Conservation (phyloP, 2,113 vertebrate species). For the Anguilla rostrata region DNA sequence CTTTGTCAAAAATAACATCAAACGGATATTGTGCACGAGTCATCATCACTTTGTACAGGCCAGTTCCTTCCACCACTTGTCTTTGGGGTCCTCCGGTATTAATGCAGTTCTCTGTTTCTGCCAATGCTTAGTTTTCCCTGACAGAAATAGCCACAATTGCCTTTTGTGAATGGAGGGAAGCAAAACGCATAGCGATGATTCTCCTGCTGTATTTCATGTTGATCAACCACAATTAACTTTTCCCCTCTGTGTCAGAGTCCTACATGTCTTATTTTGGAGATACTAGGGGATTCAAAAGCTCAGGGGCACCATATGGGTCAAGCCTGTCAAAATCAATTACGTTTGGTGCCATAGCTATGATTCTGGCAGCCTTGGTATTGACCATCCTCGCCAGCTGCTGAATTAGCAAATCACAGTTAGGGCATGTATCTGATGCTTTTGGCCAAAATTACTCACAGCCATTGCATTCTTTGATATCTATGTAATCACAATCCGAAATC, state of each 20-base stretch:
- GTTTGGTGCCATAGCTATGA: not conserved
- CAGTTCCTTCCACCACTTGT: not conserved
- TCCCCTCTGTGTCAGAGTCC: not conserved
- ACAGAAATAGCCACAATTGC: not conserved
- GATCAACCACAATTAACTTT: too few species aligned
- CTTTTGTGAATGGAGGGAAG: not conserved
- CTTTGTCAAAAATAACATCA: not conserved
- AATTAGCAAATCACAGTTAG: too few species aligned
- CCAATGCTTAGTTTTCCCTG: not conserved
- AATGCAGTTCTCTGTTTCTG: not conserved
- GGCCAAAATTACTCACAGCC: too few species aligned
- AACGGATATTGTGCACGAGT: not conserved
- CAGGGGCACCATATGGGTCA: too few species aligned
- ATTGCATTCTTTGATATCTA: not conserved
- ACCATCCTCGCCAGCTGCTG: not conserved
- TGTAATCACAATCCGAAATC: too few species aligned
- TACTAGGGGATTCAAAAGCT: too few species aligned
- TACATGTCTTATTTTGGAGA: too few species aligned
- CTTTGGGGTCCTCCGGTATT: not conserved
- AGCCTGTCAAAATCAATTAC: not conserved
- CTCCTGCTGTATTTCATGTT: too few species aligned
- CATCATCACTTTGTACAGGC: not conserved
- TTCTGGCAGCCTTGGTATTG: not conserved
- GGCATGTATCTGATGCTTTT: not conserved
- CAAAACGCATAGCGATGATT: not conserved